A percentile compares a stretch with the other conserved stretches of the same genome.
phyloP scores from a whole-genome alignment of 2,113 vertebrate genomes.

The Casuarius casuarius region DNA sequence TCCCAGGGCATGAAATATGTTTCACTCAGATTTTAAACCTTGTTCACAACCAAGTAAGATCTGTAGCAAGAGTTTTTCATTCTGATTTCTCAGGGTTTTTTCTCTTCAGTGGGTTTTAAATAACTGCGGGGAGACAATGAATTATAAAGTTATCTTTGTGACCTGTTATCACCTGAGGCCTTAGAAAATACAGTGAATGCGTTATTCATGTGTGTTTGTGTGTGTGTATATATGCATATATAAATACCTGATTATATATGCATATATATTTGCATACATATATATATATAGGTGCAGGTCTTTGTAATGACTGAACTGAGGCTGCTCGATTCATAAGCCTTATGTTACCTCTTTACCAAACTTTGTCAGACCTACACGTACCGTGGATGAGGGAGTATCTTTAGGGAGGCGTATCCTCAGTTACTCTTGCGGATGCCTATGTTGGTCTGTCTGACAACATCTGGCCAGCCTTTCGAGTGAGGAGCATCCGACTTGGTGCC shows the following conservation, averaged over 20 bases:
- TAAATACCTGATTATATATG: too few relatives aligned
- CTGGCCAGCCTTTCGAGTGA: neutral
- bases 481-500: fast-evolving
- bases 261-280: neutral
- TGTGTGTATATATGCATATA: too few relatives aligned
- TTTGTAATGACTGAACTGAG: neutral
- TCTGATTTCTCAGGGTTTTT: neutral
- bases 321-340: neutral
- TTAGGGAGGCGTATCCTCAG: neutral
- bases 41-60: slow-evolving; percentile 45
- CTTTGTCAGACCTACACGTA: fast-evolving
- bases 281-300: neutral
- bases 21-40: slow-evolving; percentile 56
- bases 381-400: neutral
- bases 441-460: neutral
- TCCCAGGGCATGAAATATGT: slow-evolving; percentile 26
- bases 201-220: fast-evolving
- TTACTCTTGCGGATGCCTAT: neutral
- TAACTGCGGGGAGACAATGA: neutral
- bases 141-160: neutral
- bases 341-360: neutral
- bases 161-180: neutral
- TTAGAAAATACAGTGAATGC: neutral
- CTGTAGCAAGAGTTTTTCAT: neutral
- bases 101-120: neutral